Evolutionary conservation across 2,113 vertebrate genomes (phyloP), one percentile per base, ranked within the genome.

Genomic region (Arizona elegans): DNA sequence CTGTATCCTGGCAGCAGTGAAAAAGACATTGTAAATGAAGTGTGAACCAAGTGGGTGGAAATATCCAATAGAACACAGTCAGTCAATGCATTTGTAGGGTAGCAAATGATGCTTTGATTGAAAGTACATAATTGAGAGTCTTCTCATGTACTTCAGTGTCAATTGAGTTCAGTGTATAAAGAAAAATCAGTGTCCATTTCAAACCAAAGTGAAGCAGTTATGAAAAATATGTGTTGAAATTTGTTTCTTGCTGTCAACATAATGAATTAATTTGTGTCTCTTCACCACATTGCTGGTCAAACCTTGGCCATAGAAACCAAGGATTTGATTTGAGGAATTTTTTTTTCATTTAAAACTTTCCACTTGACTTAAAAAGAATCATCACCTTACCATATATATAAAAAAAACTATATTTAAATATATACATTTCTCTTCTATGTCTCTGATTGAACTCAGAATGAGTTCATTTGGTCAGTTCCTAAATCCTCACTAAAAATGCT

Each of bases 401-500:
- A 19, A 8, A 8, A 53, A n/a, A 54, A 52, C 26, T 87, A 29
- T 87, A 54, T 53, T 53, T 15, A 87, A 29, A 87, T 52, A 53
- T 54, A 52, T 88, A 29, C 13, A 53, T n/a, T 54, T n/a, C 52
- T 52, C 8, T n/a, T 54, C 15, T 52, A 88, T n/a, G 11, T 54
- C 62, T 94, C 94, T 90, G 88, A 91, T 10, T 62, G 9, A 26
- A 12, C 55, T 13, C 17, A 89, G 81, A 94, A 26, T 62, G 24
- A 62, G 10, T 65, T 13, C 17, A 54, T 94, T 87, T 93, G 95
- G 92, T 90, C 75, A 92, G 95, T 95, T 94, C 47, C 13, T 19
- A 70, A 11, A 43, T 91, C 23, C 59, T 95, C 23, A n/a, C 8
- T 90, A n/a, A 29, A 94, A 93, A 93, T 38, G 90, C 92, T 94